These are phyloP conservation scores for Gymnoscopelus microlampas DNA, from an alignment of 2,797 vertebrate genomes.

Conservation along the genomic window DNA sequence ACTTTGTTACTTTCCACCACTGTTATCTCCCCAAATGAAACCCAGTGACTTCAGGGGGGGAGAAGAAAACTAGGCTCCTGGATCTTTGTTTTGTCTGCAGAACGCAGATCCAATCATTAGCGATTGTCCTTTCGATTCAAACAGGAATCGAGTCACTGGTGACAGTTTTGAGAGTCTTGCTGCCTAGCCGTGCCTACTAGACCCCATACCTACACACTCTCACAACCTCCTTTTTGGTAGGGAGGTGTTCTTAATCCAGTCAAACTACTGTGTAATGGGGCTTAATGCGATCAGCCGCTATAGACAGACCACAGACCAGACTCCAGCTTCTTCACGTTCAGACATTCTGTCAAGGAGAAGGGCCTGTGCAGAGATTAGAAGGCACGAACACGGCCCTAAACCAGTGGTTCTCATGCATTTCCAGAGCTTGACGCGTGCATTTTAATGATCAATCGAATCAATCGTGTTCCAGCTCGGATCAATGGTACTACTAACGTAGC, in stretches of 20 bases:
- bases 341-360: constrained; percentile 13
- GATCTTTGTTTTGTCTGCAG: not conserved
- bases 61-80: not conserved
- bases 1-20: too few relatives aligned
- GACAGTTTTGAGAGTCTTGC: not conserved
- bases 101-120: too few relatives aligned
- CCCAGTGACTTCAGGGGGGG: constrained; percentile 4
- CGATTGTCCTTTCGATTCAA: too few relatives aligned
- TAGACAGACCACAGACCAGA: constrained; percentile 29
- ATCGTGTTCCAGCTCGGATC: too few relatives aligned
- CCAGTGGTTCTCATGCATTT: too few relatives aligned
- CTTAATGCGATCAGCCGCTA: constrained; percentile 31
- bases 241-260: constrained; percentile 2
- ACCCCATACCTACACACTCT: not conserved
- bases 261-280: constrained; percentile 18
- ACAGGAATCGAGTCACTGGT: too few relatives aligned
- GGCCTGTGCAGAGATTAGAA: not conserved
- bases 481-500: too few relatives aligned
- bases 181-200: too few relatives aligned
- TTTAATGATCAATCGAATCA: too few relatives aligned
- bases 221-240: not conserved
- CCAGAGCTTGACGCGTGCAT: too few relatives aligned
- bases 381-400: too few relatives aligned
- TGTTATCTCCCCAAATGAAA: constrained; percentile 6
- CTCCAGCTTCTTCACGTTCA: constrained; percentile 9